phyloP scores from a whole-genome alignment of 2,797 vertebrate species.

The Furcifer pardalis region DNA sequence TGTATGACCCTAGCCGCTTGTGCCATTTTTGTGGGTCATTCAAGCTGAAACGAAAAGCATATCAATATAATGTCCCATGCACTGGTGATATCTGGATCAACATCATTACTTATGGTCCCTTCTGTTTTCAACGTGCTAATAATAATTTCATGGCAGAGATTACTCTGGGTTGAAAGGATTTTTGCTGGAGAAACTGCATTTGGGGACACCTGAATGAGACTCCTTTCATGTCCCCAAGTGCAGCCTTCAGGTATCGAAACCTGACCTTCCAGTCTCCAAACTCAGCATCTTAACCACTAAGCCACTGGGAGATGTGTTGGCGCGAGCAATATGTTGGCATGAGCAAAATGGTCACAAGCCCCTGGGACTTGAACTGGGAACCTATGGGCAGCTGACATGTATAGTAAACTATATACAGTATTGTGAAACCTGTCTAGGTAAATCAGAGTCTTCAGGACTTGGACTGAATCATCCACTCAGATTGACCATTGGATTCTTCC shows the following conservation, averaged over 20 bases:
- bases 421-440: neutral
- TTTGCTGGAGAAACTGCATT: too few species aligned
- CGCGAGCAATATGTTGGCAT: too few species aligned
- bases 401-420: neutral
- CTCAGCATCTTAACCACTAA: too few species aligned
- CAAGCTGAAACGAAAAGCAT: neutral
- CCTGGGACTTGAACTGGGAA: neutral
- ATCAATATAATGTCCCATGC: neutral
- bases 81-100: neutral
- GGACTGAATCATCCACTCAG: neutral
- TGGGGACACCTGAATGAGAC: too few species aligned
- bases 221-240: too few species aligned
- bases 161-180: too few species aligned
- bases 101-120: neutral
- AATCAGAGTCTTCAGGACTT: neutral
- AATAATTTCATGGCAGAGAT: too few species aligned
- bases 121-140: neutral
- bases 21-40: neutral
- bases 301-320: too few species aligned
- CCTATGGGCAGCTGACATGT: neutral
- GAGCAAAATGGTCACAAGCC: neutral
- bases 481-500: neutral
- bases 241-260: too few species aligned
- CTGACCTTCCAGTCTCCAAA: too few species aligned
- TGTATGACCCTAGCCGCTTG: neutral